Evolutionary conservation across 1,140 invertebrate genomes (phyloP), one percentile per base, ranked within the genome.

Genomic region (Drosophila ambigua): DNA sequence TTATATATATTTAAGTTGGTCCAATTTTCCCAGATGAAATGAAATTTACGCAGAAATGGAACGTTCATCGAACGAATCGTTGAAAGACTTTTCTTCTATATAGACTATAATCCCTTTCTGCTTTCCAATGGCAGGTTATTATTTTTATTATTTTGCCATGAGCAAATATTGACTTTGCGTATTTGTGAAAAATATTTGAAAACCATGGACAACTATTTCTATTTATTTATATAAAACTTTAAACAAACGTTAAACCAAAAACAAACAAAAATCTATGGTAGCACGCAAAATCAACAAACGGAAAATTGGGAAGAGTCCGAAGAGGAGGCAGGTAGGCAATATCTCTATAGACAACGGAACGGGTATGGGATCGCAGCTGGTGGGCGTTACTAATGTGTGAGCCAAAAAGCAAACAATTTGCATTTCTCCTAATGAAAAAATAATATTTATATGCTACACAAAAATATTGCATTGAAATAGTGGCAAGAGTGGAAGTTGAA

Each of bases 361-460:
- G 44, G 41, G 46, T 20, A n/a, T 31, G 11, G 16, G 26, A 45
- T 8, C 51, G 54, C 69, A 72, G 64, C 73, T 77, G 77, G 77
- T 69, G 77, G 78, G 78, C 79, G 78, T 81, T 58, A 13, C 63
- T 52, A 62, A 58, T 75, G 62, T 64, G 59, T 68, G 48, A 59
- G 54, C 69, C 52, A 69, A 67, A 79, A 66, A 44, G 45, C 59
- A 72, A 79, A 71, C 73, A 74, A 82, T 82, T 82, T 82, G 79
- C 74, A 82, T 82, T 73, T 49, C n/a, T 41, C 16, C 44, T 82
- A 82, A 82, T 82, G 79, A 82, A 82, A 82, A 71, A 54, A 82
- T 35, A 82, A 82, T 82, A 82, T 82, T 82, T 82, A 54, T 52
- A 35, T 20, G 48, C 35, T 60, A 48, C 59, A 58, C 55, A 8